Evolutionary conservation across 2,888 invertebrate genomes (phyloP).

Genomic region (Ormia ochracea): DNA sequence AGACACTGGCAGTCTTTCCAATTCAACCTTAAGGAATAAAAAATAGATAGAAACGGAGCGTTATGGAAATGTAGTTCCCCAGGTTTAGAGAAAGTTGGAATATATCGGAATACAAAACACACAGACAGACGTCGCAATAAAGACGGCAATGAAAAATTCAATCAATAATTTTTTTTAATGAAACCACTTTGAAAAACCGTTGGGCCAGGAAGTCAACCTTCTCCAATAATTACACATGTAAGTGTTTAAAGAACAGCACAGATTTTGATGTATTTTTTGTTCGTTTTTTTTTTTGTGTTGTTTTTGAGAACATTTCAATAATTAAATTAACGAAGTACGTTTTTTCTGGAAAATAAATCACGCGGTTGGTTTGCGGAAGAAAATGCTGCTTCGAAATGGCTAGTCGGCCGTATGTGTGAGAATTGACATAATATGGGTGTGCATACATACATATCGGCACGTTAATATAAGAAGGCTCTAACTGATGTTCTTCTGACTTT

Average conservation of each 20-base stretch:
- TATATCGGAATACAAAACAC: no score
- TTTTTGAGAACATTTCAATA: slow-evolving; percentile 32
- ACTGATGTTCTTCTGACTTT: no score
- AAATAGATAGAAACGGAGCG: no score
- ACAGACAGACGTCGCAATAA: no score
- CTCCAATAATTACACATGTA: not conserved
- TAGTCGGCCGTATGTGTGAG: not conserved
- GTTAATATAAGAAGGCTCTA: no score
- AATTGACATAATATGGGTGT: slow-evolving; percentile 14
- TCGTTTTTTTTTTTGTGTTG: no score
- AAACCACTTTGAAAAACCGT: not conserved
- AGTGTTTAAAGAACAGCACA: not conserved
- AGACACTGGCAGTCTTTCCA: no score
- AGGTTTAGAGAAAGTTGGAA: no score
- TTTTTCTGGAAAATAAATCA: slow-evolving; percentile 2
- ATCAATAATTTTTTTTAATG: not conserved
- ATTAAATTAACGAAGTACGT: slow-evolving; percentile 34
- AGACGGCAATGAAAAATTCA: no score
- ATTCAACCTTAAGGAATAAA: no score
- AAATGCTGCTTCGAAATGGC: not conserved
- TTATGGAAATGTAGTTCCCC: no score
- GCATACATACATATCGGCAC: no score
- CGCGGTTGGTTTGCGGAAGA: not conserved
- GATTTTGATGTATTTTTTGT: slow-evolving; percentile 6
- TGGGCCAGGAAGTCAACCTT: not conserved